Percentiles rank a stretch among this genome's conserved stretches.
These are phyloP conservation scores for Simalia tracyae DNA, from an alignment of 2,797 vertebrate species.

Conservation along the genomic window DNA sequence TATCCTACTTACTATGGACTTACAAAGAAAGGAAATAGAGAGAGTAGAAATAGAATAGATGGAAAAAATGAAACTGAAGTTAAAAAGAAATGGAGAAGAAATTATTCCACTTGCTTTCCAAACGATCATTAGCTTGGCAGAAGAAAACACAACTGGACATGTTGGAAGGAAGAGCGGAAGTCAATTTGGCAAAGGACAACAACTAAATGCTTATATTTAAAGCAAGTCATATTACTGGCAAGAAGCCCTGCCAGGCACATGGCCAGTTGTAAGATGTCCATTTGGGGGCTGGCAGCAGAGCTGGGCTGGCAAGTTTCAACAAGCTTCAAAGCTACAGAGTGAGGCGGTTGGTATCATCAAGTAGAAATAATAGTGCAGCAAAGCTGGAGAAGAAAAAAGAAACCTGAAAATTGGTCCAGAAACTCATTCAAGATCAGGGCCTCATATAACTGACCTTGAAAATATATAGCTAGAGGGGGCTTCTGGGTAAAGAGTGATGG, in stretches of 20 bases:
- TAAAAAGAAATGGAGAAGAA: background rate
- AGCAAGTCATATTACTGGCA: background rate
- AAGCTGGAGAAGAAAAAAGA: background rate
- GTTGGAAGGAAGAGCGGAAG: background rate
- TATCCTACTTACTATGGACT: background rate
- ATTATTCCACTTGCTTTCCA: background rate
- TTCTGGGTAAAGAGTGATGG: too few species aligned
- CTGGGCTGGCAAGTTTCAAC: background rate
- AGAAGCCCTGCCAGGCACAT: background rate
- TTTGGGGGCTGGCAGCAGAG: background rate
- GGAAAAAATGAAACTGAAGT: background rate
- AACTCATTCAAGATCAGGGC: background rate
- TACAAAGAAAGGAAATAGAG: background rate
- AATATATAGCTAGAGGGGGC: background rate
- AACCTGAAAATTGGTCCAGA: background rate
- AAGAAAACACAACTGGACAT: background rate
- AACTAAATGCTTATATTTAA: background rate
- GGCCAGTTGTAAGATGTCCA: background rate
- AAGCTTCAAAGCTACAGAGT: background rate
- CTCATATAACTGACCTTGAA: background rate
- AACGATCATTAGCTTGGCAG: background rate
- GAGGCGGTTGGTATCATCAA: background rate
- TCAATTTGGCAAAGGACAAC: background rate
- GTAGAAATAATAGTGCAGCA: background rate
- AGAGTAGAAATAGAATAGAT: background rate